A percentile compares a stretch with the other conserved stretches of the same genome.
phyloP scores from a whole-genome alignment of 2,113 vertebrate species.

The Megaleporinus macrocephalus region DNA sequence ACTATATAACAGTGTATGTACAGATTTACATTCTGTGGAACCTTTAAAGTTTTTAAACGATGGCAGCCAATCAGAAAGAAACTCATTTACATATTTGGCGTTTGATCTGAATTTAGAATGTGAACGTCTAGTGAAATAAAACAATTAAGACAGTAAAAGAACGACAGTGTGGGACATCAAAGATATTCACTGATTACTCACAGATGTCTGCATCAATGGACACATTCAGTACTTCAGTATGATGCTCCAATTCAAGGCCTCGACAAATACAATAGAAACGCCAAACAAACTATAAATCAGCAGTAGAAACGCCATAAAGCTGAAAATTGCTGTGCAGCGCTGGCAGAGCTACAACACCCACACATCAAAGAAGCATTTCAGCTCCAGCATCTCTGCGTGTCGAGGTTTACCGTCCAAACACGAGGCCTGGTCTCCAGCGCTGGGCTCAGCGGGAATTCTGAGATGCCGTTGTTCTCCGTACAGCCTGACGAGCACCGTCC shows the following conservation, averaged over 20 bases:
- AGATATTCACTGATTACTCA: background rate
- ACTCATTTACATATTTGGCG: too few relatives aligned
- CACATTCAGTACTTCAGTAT: background rate
- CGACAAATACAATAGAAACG: background rate
- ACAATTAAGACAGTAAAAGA: background rate
- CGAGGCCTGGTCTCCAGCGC: constrained; percentile 56
- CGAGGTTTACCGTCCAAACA: constrained; percentile 24
- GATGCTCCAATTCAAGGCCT: too few relatives aligned
- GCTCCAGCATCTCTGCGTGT: constrained; percentile 16
- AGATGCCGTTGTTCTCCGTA: constrained; percentile 45
- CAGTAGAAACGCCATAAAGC: background rate
- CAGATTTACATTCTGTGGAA: too few relatives aligned
- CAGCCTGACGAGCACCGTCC: constrained; percentile 33
- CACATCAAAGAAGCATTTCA: too few relatives aligned
- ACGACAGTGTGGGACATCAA: background rate
- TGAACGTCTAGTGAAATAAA: too few relatives aligned
- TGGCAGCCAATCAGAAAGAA: too few relatives aligned
- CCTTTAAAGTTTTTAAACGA: too few relatives aligned
- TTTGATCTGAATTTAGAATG: too few relatives aligned
- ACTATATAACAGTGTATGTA: too few relatives aligned
- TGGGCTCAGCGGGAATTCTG: constrained; percentile 52
- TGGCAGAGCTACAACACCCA: background rate
- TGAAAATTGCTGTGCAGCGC: background rate
- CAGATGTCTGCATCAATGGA: background rate
- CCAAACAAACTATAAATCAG: background rate